Evolutionary conservation across 2,113 vertebrate genomes (phyloP).

Genomic region (Pristiophorus japonicus): DNA sequence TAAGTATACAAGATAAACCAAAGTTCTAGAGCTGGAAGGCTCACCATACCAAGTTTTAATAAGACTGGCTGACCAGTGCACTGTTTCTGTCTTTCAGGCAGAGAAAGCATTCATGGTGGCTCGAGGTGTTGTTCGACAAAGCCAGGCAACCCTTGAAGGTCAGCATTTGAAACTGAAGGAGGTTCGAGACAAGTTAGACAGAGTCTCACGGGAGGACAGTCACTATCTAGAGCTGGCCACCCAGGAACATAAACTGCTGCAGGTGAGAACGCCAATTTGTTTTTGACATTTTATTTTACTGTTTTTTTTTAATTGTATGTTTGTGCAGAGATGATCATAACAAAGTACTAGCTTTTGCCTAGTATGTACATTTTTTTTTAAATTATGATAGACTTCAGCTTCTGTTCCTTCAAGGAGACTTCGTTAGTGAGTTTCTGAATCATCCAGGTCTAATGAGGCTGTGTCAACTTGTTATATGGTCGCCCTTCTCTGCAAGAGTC

Average conservation of each 20-base stretch:
- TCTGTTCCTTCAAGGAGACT: not conserved
- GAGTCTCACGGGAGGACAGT: constrained; percentile 82
- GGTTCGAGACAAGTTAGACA: constrained; percentile 81
- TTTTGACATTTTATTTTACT: not conserved
- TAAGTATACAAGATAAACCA: not conserved
- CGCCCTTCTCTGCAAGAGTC: not conserved
- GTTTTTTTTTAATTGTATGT: not conserved
- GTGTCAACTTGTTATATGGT: not conserved
- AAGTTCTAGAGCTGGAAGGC: not conserved
- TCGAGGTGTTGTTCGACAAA: constrained; percentile 80
- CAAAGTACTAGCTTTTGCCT: not conserved
- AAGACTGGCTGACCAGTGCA: not conserved
- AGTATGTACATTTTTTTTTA: no score
- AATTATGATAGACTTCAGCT: not conserved
- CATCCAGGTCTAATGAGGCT: not conserved
- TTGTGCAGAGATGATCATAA: not conserved
- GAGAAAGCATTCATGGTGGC: constrained; percentile 90
- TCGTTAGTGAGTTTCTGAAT: not conserved
- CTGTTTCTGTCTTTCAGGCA: constrained; percentile 57
- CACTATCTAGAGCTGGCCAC: constrained; percentile 91
- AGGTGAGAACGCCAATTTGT: constrained; percentile 59
- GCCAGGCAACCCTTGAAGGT: constrained; percentile 69
- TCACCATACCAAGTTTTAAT: not conserved
- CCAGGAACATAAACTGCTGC: constrained; percentile 83
- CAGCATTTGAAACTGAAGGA: constrained; percentile 81